Base-by-base conservation (phyloP, 2,797 vertebrate species). In the Microtus obscurus region DNA sequence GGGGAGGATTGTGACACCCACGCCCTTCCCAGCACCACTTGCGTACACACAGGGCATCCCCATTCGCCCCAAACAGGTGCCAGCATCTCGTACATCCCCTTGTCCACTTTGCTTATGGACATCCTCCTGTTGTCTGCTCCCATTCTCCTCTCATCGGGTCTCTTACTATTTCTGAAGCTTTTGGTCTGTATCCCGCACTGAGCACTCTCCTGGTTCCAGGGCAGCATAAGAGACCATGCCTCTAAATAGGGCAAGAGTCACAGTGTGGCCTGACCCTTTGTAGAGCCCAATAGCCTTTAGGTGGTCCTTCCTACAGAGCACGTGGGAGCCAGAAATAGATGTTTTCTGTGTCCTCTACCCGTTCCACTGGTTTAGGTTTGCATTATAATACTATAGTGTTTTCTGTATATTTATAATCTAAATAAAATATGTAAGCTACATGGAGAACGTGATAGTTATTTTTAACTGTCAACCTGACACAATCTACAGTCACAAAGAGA, bases 121-220 rank as follows among this genome's bases (percentile, higher is more conserved):
- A 12, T 17, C n/a, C 61, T 86, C 23, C 29, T 16, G 29, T 17
- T 34, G 16, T 37, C 53, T 69, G 6, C 56, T 79, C 4, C 74
- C 48, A 0, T 63, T 76, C 63, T 53, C 43, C 63, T 45, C 31
- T 19, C 13, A 27, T 48, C n/a, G 0, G 56, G 21, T 48, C 34
- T 92, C 87, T 77, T 5, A 13, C 63, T 80, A 5, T 94, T 95
- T 95, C 71, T 96, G 88, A 95, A 80, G 23, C 5, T 9, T 90
- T 90, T 74, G 17, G 48, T 79, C 51, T 94, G 29, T 90, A 73
- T 82, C 21, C 5, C 80, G 5, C 45, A 48, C 37, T 73, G 37
- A 5, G 27, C 45, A 43, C 13, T 21, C 1, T 89, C 19, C 34
- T 71, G 59, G 13, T 51, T 90, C 25, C 61, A 6, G 17, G n/a